Evolutionary conservation across 2,113 vertebrate species (phyloP).

Genomic region (Zosterops japonicus): DNA sequence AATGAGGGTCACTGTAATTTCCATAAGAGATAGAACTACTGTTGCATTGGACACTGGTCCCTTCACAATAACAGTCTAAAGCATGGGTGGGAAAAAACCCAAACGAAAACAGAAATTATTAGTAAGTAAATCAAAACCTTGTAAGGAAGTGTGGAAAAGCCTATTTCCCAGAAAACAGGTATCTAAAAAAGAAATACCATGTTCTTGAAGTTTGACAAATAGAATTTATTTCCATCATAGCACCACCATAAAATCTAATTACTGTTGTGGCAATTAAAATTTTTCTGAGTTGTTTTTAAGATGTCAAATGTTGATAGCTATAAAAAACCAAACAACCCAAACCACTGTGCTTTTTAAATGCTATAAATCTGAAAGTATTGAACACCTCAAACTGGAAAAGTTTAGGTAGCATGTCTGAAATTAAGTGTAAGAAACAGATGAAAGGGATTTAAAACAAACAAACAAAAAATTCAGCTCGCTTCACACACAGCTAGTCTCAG

Average conservation of each 20-base stretch:
- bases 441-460: neutral
- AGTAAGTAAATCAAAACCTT: neutral
- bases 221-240: neutral
- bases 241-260: neutral
- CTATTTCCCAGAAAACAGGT: neutral
- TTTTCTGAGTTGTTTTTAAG: neutral
- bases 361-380: neutral
- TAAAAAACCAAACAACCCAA: neutral
- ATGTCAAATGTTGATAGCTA: neutral
- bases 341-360: neutral
- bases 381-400: neutral
- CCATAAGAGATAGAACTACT: neutral
- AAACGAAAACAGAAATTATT: neutral
- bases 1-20: constrained; percentile 37
- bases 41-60: neutral
- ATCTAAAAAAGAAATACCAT: neutral
- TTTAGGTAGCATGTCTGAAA: neutral
- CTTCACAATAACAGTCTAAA: constrained; percentile 10
- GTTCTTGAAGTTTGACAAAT: neutral
- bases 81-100: neutral
- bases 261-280: neutral
- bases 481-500: neutral
- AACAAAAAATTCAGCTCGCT: neutral
- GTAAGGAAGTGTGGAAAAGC: neutral
- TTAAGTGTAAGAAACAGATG: neutral